These are phyloP conservation scores for Toxotes lorentzi DNA, from an alignment of 2,797 vertebrate species.

Conservation along the genomic window DNA sequence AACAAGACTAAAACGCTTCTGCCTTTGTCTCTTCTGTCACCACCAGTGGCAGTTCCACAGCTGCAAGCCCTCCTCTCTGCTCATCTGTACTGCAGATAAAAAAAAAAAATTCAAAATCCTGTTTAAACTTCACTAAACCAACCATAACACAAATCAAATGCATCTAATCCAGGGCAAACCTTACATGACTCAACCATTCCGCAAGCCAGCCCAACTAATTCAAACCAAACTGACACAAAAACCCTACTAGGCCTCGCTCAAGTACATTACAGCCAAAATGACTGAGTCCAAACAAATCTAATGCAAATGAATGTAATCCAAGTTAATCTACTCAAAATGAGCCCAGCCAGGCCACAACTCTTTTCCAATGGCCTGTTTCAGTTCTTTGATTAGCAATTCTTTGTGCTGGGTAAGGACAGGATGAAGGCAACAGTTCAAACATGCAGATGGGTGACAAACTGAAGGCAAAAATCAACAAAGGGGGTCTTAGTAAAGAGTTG, in stretches of 20 bases:
- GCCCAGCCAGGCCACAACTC: conserved; percentile 38
- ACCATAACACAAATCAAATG: conserved; percentile 46
- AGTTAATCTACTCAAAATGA: conserved; percentile 63
- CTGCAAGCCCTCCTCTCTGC: not conserved
- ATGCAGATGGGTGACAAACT: conserved; percentile 22
- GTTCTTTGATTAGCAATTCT: conserved; percentile 10
- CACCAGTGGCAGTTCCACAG: conserved; percentile 20
- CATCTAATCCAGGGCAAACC: conserved; percentile 58
- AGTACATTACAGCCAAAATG: conserved; percentile 39
- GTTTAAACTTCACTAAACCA: conserved; percentile 27
- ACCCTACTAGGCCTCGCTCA: conserved; percentile 24
- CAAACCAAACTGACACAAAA: conserved; percentile 58
- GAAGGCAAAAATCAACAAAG: not conserved
- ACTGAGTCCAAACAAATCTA: conserved; percentile 51
- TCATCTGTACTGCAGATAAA: not conserved
- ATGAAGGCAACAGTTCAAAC: conserved; percentile 27
- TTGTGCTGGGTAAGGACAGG: conserved; percentile 5
- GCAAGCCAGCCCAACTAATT: conserved; percentile 48
- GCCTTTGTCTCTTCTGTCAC: conserved; percentile 8
- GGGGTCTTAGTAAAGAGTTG: not conserved
- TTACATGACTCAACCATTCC: conserved; percentile 35
- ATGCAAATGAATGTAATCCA: conserved; percentile 70
- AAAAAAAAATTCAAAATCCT: conserved; percentile 7
- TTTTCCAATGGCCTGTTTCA: conserved; percentile 42
- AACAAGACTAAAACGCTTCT: conserved; percentile 24